Evolutionary conservation across 2,888 invertebrate species (phyloP).

Genomic region (Zootermopsis nevadensis): DNA sequence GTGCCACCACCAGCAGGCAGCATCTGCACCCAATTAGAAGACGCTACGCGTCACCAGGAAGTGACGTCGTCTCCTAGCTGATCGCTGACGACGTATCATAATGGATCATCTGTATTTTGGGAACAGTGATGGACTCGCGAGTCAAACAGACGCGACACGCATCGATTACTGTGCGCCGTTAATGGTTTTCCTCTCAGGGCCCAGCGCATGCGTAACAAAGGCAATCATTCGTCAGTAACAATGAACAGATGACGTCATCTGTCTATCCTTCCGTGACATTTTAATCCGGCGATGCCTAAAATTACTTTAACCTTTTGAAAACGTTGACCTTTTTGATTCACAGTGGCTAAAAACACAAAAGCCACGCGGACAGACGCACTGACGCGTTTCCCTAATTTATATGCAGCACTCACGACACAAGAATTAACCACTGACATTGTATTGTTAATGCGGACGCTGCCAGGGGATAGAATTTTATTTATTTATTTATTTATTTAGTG

Average conservation of each 20-base stretch:
- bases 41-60: too few species aligned
- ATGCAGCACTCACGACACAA: not conserved
- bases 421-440: not conserved
- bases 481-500: too few species aligned
- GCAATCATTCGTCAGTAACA: not conserved
- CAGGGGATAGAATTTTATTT: too few species aligned
- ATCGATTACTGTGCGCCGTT: not conserved
- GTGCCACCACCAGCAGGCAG: too few species aligned
- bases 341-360: not conserved
- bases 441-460: not conserved
- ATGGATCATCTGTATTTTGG: not conserved
- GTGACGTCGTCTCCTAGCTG: not conserved
- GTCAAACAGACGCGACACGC: not conserved
- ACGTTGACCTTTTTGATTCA: conserved; percentile 20
- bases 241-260: not conserved
- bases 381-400: not conserved
- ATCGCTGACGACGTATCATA: not conserved
- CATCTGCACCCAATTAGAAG: too few species aligned
- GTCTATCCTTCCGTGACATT: conserved; percentile 16
- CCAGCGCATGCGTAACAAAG: not conserved
- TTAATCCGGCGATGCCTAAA: conserved; percentile 7
- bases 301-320: conserved; percentile 24
- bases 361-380: not conserved
- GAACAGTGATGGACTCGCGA: not conserved
- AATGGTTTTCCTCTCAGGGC: not conserved